Percentiles rank a stretch among this genome's conserved stretches.
Conservation (phyloP, 2,888 invertebrate genomes). For the Cyclophora punctaria region DNA sequence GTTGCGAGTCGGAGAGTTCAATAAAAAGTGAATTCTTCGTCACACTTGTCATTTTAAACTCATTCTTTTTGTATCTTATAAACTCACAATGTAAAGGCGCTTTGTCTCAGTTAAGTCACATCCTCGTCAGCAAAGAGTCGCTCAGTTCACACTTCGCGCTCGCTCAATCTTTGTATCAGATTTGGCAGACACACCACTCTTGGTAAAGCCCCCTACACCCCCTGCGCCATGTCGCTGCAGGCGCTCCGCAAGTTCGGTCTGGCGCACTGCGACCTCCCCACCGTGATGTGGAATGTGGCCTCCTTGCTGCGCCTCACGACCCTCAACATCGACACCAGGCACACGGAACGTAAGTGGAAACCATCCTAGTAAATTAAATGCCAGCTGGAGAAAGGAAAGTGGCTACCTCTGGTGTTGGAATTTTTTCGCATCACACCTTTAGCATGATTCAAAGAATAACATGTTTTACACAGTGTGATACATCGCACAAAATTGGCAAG, state of each 20-base stretch:
- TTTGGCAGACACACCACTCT: background rate
- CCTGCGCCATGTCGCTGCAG: background rate
- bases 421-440: background rate
- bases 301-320: slow-evolving; percentile 28
- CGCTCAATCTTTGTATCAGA: background rate
- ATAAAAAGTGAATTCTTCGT: no score
- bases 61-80: no score
- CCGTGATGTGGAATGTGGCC: slow-evolving; percentile 36
- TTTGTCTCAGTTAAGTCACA: no score
- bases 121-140: no score
- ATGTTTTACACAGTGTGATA: slow-evolving; percentile 1
- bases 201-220: background rate
- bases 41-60: no score
- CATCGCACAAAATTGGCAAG: slow-evolving; percentile 1
- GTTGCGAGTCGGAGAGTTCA: no score
- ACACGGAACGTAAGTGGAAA: slow-evolving; percentile 25
- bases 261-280: slow-evolving; percentile 34
- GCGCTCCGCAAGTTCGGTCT: slow-evolving; percentile 23
- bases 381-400: background rate
- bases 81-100: no score
- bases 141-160: background rate
- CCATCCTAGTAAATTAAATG: background rate
- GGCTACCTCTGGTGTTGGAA: background rate
- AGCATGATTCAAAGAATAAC: no score
- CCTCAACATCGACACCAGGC: slow-evolving; percentile 31